Percentiles rank a stretch among this genome's conserved stretches.
Evolutionary conservation across 2,797 vertebrate genomes (phyloP).

Genomic region (Loriculus beryllinus): DNA sequence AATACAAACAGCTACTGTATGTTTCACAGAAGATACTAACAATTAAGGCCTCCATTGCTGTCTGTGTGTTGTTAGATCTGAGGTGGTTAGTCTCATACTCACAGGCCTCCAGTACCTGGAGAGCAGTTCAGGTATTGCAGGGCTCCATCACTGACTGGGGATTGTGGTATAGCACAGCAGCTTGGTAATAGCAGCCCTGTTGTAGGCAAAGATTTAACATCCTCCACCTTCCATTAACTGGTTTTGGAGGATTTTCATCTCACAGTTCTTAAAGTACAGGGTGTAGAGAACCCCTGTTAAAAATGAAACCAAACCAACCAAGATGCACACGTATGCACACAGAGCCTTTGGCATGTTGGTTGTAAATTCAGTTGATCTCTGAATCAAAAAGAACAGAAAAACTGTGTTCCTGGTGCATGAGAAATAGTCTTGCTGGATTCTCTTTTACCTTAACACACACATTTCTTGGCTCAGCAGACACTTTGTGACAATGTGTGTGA

Average conservation of each 20-base stretch:
- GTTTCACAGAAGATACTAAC: not conserved
- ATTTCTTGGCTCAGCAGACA: not conserved
- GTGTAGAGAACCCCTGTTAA: not conserved
- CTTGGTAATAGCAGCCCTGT: not conserved
- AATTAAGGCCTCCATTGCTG: not conserved
- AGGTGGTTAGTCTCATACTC: not conserved
- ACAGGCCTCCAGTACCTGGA: not conserved
- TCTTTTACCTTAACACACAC: not conserved
- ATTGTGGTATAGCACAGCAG: not conserved
- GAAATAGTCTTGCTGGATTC: not conserved
- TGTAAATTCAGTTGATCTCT: not conserved
- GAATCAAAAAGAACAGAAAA: not conserved
- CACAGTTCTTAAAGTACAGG: not conserved
- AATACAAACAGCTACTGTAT: rapidly evolving
- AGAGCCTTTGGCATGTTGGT: not conserved
- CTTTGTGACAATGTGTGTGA: not conserved
- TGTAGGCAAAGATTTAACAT: not conserved
- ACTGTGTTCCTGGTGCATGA: not conserved
- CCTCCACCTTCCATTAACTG: not conserved
- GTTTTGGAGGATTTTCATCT: not conserved
- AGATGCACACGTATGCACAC: rapidly evolving
- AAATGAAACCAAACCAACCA: not conserved
- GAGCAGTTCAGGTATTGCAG: not conserved
- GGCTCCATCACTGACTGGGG: not conserved
- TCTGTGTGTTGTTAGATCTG: rapidly evolving